phyloP scores from a whole-genome alignment of 1,140 invertebrate species.

The Teleogryllus occipitalis region DNA sequence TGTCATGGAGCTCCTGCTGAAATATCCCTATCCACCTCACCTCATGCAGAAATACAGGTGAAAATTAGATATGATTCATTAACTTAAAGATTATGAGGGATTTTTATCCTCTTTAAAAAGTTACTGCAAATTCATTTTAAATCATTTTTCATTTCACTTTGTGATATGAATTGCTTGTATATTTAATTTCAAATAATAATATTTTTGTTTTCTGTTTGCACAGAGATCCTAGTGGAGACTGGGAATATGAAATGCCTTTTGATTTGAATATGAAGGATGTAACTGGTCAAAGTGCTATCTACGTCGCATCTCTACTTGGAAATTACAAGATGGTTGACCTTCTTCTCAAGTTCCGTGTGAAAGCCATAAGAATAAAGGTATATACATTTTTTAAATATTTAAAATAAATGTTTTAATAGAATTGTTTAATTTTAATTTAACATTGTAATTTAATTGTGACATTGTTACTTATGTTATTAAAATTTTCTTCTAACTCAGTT shows the following conservation, averaged over 20 bases:
- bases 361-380: conserved; percentile 44
- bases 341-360: conserved; percentile 64
- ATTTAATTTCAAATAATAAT: background rate
- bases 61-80: background rate
- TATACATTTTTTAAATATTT: background rate
- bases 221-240: conserved; percentile 61
- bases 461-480: background rate
- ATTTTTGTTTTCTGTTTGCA: conserved; percentile 24
- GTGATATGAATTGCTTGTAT: background rate
- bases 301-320: conserved; percentile 76
- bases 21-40: conserved; percentile 71
- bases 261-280: conserved; percentile 86
- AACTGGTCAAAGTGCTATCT: conserved; percentile 80
- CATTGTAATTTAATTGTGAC: background rate
- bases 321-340: conserved; percentile 72
- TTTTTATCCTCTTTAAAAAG: background rate
- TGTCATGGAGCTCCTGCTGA: conserved; percentile 68
- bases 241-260: conserved; percentile 79
- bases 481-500: background rate
- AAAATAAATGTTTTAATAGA: background rate
- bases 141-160: background rate
- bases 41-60: conserved; percentile 56
- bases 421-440: background rate
- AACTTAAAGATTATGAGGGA: background rate
- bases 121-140: no score